Conservation (phyloP, 1,140 invertebrate genomes). For the Whitmania pigra region DNA sequence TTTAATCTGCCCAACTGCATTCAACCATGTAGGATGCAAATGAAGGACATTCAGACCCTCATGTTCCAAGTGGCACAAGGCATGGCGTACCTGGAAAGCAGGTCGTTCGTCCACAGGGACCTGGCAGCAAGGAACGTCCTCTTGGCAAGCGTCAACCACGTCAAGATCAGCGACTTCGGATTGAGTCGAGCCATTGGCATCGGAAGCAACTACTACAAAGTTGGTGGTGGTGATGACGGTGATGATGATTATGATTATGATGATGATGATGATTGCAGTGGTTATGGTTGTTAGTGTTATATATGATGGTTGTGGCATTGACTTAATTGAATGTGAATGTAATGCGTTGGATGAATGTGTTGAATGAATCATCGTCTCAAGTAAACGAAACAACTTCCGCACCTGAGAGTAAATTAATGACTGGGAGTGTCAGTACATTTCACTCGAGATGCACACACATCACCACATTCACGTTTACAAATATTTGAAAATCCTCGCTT, state of each 20-base stretch:
- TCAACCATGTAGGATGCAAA: conserved; percentile 4
- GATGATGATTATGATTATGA: too few species aligned
- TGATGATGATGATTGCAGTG: background rate
- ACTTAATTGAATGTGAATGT: too few species aligned
- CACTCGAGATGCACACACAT: background rate
- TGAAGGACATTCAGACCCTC: conserved; percentile 22
- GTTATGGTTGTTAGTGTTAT: too few species aligned
- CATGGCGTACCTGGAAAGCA: conserved; percentile 75
- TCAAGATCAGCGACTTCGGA: conserved; percentile 70
- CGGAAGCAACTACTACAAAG: conserved; percentile 40
- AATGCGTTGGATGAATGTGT: background rate
- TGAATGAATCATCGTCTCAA: background rate
- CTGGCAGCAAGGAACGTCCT: conserved; percentile 83
- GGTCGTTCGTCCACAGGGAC: conserved; percentile 66
- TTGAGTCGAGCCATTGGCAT: conserved; percentile 39
- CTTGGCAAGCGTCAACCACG: conserved; percentile 57
- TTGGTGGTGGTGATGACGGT: conserved; percentile 22
- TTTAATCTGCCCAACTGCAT: background rate
- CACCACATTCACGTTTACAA: background rate
- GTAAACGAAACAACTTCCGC: background rate
- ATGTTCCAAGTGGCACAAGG: conserved; percentile 48
- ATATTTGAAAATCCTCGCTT: background rate
- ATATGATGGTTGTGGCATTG: too few species aligned
- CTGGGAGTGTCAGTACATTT: background rate
- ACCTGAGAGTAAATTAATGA: background rate